Evolutionary conservation across 2,888 invertebrate species (phyloP).

Genomic region (Cheilosia impressa): DNA sequence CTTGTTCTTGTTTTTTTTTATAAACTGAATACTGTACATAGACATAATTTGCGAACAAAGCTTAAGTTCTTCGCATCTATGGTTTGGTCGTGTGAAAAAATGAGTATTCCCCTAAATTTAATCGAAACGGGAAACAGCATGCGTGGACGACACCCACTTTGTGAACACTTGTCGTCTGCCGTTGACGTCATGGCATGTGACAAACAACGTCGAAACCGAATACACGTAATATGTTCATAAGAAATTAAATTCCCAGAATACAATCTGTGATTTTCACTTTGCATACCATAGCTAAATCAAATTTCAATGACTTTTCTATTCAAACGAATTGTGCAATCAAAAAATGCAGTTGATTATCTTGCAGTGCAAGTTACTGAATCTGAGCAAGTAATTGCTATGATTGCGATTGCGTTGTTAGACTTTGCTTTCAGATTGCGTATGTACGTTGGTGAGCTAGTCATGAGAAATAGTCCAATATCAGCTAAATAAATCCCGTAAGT

Average conservation of each 20-base stretch:
- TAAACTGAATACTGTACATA: no score
- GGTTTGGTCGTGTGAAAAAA: no score
- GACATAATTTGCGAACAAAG: no score
- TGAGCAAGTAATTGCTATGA: not conserved
- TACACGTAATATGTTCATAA: not conserved
- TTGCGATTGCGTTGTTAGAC: not conserved
- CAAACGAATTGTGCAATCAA: constrained; percentile 10
- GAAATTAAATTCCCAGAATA: not conserved
- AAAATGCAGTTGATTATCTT: not conserved
- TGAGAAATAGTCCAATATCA: not conserved
- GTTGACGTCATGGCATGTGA: not conserved
- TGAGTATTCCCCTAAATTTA: no score
- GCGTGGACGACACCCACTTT: no score
- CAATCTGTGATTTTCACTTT: not conserved
- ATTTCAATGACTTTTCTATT: constrained; percentile 15
- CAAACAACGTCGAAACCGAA: not conserved
- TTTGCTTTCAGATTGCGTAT: not conserved
- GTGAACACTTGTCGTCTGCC: not conserved
- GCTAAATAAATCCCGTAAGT: not conserved
- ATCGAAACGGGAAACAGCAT: no score
- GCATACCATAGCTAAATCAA: constrained; percentile 4
- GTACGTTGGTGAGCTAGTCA: not conserved
- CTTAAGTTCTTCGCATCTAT: no score
- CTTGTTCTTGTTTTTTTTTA: no score
- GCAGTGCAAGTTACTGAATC: not conserved